These are phyloP conservation scores for Condylura cristata DNA, from an alignment of 2,113 vertebrate genomes.

Conservation along the genomic window DNA sequence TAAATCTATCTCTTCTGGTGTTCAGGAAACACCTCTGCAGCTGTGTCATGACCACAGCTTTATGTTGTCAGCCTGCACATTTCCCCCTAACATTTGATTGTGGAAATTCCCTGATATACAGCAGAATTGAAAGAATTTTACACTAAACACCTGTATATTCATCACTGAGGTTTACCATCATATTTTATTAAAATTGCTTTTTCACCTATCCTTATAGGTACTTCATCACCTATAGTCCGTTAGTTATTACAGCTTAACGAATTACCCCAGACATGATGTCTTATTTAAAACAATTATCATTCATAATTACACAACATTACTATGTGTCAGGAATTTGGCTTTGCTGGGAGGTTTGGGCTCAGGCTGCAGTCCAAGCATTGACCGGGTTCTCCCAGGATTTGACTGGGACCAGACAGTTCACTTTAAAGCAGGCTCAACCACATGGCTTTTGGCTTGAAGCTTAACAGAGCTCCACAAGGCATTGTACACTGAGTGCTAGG, in stretches of 20 bases:
- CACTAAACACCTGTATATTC: neutral
- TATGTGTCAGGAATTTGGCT: neutral
- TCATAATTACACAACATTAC: neutral
- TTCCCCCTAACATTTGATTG: neutral
- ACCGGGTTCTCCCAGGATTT: neutral
- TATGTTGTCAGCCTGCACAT: neutral
- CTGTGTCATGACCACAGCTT: neutral
- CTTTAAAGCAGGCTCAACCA: neutral
- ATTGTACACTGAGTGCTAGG: neutral
- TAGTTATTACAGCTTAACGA: neutral
- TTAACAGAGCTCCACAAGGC: neutral
- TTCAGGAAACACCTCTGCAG: neutral
- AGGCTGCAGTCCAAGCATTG: neutral
- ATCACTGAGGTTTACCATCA: neutral
- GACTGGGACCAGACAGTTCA: neutral
- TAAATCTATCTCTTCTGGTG: neutral
- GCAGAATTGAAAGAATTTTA: neutral
- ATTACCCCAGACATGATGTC: neutral
- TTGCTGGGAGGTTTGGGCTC: neutral
- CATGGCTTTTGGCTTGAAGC: neutral
- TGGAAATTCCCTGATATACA: neutral
- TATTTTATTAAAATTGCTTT: conserved; percentile 5
- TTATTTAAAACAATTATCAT: neutral
- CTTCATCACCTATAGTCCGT: neutral
- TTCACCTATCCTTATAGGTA: neutral